Evolutionary conservation across 2,797 vertebrate genomes (phyloP).

Genomic region (Onychomys torridus): DNA sequence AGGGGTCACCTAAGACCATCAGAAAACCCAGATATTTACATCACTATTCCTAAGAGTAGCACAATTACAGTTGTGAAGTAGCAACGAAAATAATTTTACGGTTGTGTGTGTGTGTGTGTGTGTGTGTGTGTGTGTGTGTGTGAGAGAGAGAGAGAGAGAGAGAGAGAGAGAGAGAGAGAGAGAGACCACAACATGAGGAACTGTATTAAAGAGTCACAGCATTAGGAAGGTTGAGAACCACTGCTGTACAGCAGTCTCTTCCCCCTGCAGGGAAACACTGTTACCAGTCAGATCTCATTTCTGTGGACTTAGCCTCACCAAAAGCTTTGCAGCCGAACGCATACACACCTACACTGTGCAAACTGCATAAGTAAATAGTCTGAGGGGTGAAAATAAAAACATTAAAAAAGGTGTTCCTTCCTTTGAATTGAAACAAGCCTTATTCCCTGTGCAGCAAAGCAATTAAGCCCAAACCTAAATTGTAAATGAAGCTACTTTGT

Average conservation of each 20-base stretch:
- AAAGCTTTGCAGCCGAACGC: background rate
- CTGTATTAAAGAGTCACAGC: background rate
- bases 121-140: no score
- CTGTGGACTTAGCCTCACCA: background rate
- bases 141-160: no score
- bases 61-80: no score
- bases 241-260: background rate
- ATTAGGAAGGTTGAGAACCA: background rate
- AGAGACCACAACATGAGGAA: no score
- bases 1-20: background rate
- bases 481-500: background rate
- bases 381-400: background rate
- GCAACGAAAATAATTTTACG: no score
- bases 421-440: constrained; percentile 13
- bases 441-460: background rate
- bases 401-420: background rate
- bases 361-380: background rate
- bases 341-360: background rate
- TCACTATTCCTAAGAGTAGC: no score
- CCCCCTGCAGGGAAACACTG: background rate
- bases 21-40: background rate
- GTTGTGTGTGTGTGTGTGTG: no score
- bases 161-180: no score
- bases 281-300: background rate
- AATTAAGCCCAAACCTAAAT: background rate